A percentile compares a stretch with the other conserved stretches of the same genome.
Evolutionary conservation across 2,113 vertebrate genomes (phyloP).

Genomic region (Struthidea cinerea): DNA sequence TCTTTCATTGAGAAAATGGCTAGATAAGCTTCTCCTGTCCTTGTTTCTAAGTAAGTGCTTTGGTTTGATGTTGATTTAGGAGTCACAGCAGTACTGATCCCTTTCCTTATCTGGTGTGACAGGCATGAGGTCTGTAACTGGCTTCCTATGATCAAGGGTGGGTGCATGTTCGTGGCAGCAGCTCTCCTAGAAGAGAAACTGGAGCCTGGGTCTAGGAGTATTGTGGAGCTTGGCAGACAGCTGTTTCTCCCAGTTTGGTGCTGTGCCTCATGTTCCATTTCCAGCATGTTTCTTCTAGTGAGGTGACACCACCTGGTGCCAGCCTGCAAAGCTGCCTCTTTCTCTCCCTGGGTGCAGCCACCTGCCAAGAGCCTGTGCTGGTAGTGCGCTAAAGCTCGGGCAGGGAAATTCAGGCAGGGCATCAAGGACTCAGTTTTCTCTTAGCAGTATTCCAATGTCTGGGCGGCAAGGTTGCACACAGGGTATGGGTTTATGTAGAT

Average conservation of each 20-base stretch:
- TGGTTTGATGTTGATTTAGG: background rate
- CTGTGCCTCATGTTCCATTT: background rate
- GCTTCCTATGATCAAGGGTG: background rate
- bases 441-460: background rate
- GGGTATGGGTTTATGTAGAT: background rate
- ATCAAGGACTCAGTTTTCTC: fast-evolving
- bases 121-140: background rate
- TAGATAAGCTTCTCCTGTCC: background rate
- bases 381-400: fast-evolving
- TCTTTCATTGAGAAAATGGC: background rate
- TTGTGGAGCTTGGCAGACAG: background rate
- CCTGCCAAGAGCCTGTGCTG: background rate
- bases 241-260: background rate
- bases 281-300: background rate
- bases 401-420: background rate
- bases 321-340: background rate
- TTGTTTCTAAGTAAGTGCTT: background rate
- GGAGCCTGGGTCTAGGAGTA: background rate
- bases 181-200: background rate
- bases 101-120: background rate
- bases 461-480: background rate
- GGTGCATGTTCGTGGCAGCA: background rate
- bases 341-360: background rate
- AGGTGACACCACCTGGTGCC: slow-evolving; percentile 4
- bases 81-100: background rate